Base-by-base conservation (phyloP, 64 coral and sea anemone genomes). In the Montipora efflorescens region DNA sequence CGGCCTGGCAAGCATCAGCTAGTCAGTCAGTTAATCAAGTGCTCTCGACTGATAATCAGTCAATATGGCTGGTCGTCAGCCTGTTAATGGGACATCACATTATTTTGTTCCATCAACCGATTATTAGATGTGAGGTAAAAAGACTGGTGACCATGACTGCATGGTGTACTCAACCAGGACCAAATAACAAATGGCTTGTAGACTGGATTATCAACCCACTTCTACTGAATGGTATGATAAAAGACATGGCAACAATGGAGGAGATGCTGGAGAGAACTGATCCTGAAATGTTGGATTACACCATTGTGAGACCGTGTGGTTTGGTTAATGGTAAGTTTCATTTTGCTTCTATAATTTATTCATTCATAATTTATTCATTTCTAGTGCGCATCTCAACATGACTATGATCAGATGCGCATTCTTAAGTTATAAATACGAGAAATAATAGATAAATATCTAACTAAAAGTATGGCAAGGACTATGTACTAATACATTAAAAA, bases 171-270 rank as follows among this genome's bases (percentile, higher is more conserved):
- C 73, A 81, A 12, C 86, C 96, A 64, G 94, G 93, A 12, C 96
- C 96, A 21, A 95, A 95, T 75, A 95, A 95, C 57, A 75, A 5
- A 5, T 98, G 93, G 93, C 83, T 69, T 74, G 50, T 98, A 8
- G 96, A 98, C 7, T 98, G 96, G 96, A 86, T 98, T 45, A 68
- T 95, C 44, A 98, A 98, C 73, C 96, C 96, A 2, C 66, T 98
- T 25, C 75, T 98, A 7, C 87, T 98, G 15, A 89, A 91, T 85
- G 96, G 89, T 11, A 87, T 83, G 25, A 85, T 98, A 55, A 95
- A 90, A 76, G 94, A 98, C 53, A 98, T 98, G 96, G 80, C 86
- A 16, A 75, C 93, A 16, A 98, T 98, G 96, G 96, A 98, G 80
- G 59, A 90, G 12, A 7, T 98, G 5, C 62, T 98, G 12, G 90